These are phyloP conservation scores for Agriopis leucophaearia DNA, from an alignment of 2,888 invertebrate genomes.

Conservation along the genomic window DNA sequence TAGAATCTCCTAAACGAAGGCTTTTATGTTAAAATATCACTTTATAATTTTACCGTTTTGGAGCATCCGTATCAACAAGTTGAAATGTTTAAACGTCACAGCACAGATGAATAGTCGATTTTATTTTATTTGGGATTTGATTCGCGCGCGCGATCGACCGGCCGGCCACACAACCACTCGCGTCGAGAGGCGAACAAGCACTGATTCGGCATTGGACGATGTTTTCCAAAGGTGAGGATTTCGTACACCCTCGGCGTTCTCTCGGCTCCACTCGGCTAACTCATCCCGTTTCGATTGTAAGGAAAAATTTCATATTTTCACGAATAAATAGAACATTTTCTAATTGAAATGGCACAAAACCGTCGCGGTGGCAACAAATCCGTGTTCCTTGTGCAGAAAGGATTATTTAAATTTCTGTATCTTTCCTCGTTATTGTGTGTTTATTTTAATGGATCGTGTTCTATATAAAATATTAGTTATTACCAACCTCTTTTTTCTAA, in stretches of 20 bases:
- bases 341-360: conserved; percentile 61
- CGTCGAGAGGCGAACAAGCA: conserved; percentile 69
- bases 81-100: conserved; percentile 63
- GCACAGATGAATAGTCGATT: conserved; percentile 65
- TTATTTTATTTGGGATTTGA: conserved; percentile 62
- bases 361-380: conserved; percentile 48
- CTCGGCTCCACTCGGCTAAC: conserved; percentile 71
- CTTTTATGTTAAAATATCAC: conserved; percentile 4
- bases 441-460: conserved; percentile 2
- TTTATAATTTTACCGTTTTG: conserved; percentile 43
- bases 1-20: background rate
- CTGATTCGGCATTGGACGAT: conserved; percentile 83
- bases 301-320: conserved; percentile 76
- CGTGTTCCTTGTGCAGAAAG: conserved; percentile 22
- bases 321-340: conserved; percentile 57
- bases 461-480: background rate
- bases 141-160: conserved; percentile 55
- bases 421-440: conserved; percentile 6
- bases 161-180: conserved; percentile 60
- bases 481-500: background rate
- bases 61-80: conserved; percentile 61
- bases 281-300: conserved; percentile 81
- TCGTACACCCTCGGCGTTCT: conserved; percentile 70
- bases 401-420: conserved; percentile 21
- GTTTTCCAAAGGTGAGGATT: conserved; percentile 82